Conservation (phyloP, 2,888 invertebrate genomes). For the Mythimna impura region DNA sequence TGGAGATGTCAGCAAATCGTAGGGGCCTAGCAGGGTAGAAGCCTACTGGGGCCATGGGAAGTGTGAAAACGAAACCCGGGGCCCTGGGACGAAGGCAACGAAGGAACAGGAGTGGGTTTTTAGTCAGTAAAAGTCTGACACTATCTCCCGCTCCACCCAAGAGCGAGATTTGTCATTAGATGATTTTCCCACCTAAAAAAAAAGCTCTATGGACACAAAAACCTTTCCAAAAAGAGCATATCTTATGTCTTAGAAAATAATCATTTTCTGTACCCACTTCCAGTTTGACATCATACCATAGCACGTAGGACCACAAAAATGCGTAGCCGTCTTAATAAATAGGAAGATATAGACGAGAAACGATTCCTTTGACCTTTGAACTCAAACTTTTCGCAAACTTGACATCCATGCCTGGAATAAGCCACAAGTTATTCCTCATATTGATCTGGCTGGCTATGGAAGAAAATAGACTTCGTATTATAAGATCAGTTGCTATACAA, state of each 20-base stretch:
- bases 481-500: conserved; percentile 5
- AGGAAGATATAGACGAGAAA: conserved; percentile 33
- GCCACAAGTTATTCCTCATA: conserved; percentile 26
- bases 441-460: conserved; percentile 26
- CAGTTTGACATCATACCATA: conserved; percentile 12
- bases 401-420: conserved; percentile 46
- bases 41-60: no score
- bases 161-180: no score
- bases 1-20: no score
- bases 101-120: no score
- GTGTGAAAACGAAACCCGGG: no score
- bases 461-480: conserved; percentile 24
- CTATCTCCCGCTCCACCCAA: no score
- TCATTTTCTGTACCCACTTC: not conserved
- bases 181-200: no score
- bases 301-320: conserved; percentile 32
- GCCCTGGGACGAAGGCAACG: no score
- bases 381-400: conserved; percentile 52
- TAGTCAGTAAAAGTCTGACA: no score
- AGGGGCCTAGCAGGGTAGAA: no score
- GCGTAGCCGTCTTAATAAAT: conserved; percentile 43
- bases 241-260: conserved; percentile 15
- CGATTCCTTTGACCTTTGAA: conserved; percentile 49
- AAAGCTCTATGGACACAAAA: no score
- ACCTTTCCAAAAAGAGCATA: not conserved